These are phyloP conservation scores for Galerucella calmariensis DNA, from an alignment of 2,888 invertebrate genomes.

Conservation along the genomic window DNA sequence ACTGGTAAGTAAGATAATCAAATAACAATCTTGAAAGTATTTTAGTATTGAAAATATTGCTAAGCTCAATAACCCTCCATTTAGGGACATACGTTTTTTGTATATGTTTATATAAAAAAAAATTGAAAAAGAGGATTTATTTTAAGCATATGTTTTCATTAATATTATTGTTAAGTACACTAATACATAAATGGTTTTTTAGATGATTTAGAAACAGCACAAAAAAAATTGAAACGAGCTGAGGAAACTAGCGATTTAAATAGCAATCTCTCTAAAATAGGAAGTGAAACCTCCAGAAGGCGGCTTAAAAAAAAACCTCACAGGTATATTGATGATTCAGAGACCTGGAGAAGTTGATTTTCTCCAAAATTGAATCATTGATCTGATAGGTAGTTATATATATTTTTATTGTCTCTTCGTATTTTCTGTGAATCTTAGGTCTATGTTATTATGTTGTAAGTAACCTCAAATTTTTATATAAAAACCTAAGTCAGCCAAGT, in stretches of 20 bases:
- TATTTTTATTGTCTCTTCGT: too few relatives aligned
- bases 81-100: background rate
- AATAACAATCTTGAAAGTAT: background rate
- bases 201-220: background rate
- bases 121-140: background rate
- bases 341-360: too few relatives aligned
- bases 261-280: too few relatives aligned
- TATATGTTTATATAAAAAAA: background rate
- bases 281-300: too few relatives aligned
- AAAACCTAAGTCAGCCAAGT: background rate
- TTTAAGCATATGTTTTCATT: background rate
- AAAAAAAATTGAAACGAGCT: too few relatives aligned
- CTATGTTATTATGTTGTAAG: background rate
- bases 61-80: too few relatives aligned
- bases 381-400: too few relatives aligned
- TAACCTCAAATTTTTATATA: conserved; percentile 1
- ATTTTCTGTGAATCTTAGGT: too few relatives aligned
- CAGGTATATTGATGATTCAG: too few relatives aligned
- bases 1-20: background rate
- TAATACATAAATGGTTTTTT: background rate
- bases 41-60: background rate
- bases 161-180: background rate
- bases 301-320: too few relatives aligned
- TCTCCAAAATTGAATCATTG: too few relatives aligned
- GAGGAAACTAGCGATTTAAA: too few relatives aligned